Conservation (phyloP, 2,888 invertebrate species). For the Nephrotoma flavescens region DNA sequence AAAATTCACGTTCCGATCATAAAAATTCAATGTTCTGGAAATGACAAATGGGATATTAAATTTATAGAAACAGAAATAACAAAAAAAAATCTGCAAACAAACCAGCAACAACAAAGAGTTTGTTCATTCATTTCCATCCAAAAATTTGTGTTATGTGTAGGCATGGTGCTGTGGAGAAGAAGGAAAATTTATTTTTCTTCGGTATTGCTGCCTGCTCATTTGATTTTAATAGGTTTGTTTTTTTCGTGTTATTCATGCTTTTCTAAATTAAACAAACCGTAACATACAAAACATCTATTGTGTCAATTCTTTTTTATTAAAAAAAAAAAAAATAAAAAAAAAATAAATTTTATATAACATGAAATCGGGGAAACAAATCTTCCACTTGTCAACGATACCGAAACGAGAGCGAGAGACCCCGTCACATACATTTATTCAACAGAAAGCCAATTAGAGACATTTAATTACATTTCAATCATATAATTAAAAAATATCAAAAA, state of each 20-base stretch:
- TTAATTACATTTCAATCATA: background rate
- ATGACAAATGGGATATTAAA: slow-evolving; percentile 6
- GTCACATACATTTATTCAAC: background rate
- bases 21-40: slow-evolving; percentile 6
- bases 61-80: slow-evolving; percentile 4
- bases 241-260: background rate
- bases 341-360: background rate
- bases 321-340: no score
- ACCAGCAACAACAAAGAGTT: background rate
- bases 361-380: background rate
- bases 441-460: background rate
- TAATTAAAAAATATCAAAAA: background rate
- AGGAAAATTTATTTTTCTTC: background rate
- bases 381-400: background rate
- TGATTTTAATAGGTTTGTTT: background rate
- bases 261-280: background rate
- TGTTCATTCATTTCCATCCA: background rate
- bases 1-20: slow-evolving; percentile 6
- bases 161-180: background rate
- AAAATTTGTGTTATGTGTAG: background rate
- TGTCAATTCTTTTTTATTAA: background rate
- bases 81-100: background rate
- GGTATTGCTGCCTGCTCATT: background rate
- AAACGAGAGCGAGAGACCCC: background rate
- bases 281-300: background rate